Evolutionary conservation across 2,113 vertebrate genomes (phyloP).

Genomic region (Brachionichthys hirsutus): DNA sequence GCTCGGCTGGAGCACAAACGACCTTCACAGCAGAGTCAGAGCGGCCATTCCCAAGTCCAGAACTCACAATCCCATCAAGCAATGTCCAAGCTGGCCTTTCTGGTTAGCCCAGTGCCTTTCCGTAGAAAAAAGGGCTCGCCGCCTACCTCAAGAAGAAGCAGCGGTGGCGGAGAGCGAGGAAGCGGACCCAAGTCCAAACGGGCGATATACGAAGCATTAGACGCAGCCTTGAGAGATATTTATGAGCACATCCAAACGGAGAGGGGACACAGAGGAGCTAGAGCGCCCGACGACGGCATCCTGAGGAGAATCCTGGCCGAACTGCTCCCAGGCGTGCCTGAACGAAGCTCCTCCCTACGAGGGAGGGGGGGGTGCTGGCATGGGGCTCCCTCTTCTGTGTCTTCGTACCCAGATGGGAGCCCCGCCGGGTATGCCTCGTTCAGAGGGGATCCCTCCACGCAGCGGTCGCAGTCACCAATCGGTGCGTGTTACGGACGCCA

Average conservation of each 20-base stretch:
- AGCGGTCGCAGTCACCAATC: constrained; percentile 70
- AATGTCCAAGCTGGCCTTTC: constrained; percentile 95
- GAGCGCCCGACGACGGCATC: constrained; percentile 90
- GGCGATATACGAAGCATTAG: constrained; percentile 91
- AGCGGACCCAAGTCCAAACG: constrained; percentile 82
- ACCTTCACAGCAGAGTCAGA: constrained; percentile 71
- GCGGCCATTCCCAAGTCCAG: constrained; percentile 70
- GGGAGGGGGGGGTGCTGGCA: constrained; percentile 72
- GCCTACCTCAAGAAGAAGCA: constrained; percentile 80
- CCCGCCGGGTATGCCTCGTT: constrained; percentile 72
- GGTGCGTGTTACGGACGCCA: constrained; percentile 88
- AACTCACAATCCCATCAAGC: constrained; percentile 84
- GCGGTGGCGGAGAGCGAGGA: constrained; percentile 59
- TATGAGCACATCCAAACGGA: constrained; percentile 96
- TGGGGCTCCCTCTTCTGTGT: constrained; percentile 58
- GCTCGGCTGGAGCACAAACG: constrained; percentile 84
- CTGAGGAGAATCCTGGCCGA: constrained; percentile 93
- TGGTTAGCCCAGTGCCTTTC: constrained; percentile 99
- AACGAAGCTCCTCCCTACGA: constrained; percentile 91
- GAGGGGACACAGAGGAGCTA: constrained; percentile 81
- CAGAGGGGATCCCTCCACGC: constrained; percentile 71
- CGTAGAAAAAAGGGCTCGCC: constrained; percentile 89
- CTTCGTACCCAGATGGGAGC: constrained; percentile 74
- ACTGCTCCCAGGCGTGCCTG: constrained; percentile 91
- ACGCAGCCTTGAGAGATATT: constrained; percentile 93